A percentile compares a stretch with the other conserved stretches of the same genome.
These are phyloP conservation scores for Andrena cerasifolii DNA, from an alignment of 1,140 invertebrate genomes.

Conservation along the genomic window DNA sequence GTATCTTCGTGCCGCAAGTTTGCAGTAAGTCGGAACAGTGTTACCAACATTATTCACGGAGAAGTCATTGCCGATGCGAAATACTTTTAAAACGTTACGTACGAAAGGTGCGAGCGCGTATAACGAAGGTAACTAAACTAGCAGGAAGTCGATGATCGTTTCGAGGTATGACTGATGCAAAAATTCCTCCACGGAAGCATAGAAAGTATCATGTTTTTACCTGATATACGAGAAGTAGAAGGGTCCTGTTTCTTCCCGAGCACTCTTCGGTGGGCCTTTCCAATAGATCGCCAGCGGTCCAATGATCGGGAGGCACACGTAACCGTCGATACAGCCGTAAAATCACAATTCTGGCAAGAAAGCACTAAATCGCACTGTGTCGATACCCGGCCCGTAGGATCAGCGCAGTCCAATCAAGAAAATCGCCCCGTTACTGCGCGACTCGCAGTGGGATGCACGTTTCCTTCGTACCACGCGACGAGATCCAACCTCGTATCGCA, in stretches of 20 bases:
- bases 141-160: not conserved
- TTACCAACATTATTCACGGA: not conserved
- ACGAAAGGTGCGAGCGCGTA: not conserved
- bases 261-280: not conserved
- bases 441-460: not conserved
- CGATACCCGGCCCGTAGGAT: not conserved
- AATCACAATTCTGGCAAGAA: not conserved
- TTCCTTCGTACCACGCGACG: conserved; percentile 7
- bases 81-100: not conserved
- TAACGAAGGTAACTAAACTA: not conserved
- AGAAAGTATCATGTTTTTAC: not conserved
- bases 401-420: not conserved
- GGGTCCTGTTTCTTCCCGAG: too few species aligned
- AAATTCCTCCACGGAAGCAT: not conserved
- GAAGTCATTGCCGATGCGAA: not conserved
- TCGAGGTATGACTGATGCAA: not conserved
- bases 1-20: not conserved
- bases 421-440: not conserved
- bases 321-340: not conserved
- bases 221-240: not conserved
- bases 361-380: not conserved
- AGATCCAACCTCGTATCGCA: conserved; percentile 21
- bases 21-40: not conserved
- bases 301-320: not conserved
- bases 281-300: not conserved